Evolutionary conservation across 2,797 vertebrate species (phyloP), one percentile per base, ranked within the genome.

Genomic region (Falco novaeseelandiae): DNA sequence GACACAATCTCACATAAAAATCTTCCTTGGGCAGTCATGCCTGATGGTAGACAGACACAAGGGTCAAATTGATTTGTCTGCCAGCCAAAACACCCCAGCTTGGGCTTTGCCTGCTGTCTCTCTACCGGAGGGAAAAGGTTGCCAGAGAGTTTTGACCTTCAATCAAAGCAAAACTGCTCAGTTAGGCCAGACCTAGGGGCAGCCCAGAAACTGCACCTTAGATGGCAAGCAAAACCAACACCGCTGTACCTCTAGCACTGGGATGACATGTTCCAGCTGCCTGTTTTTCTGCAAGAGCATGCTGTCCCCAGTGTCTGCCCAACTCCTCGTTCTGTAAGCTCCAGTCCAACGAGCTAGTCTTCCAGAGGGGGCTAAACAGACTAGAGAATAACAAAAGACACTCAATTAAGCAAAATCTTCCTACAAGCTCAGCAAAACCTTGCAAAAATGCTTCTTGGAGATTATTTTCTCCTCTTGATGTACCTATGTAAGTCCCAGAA

Each of bases 391-490:
- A 78, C 2, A 42, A 10, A 85, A 91, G 51, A 38, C 26, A 66
- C 30, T 14, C 74, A 90, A 77, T 59, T 85, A 29, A 82, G 84
- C 36, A n/a, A 57, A 77, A 92, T 46, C 49, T 66, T 95, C 78
- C 78, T 90, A 91, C 88, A 25, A 84, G 86, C 87, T 94, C 95
- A 97, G 93, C 86, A 92, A 86, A 94, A 94, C 36, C 46, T 87
- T 21, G 3, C 8, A 14, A 80, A 94, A 61, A 66, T 30, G 74
- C 25, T 93, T 90, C 76, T 69, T 5, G 0, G 3, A 66, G 66
- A 40, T 36, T 44, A 74, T 81, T 63, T 32, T 66, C 59, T 79
- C 32, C 52, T 88, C 90, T 84, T 91, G 74, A 92, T 77, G 80
- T 81, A 48, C 38, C 42, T 44, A 38, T 27, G 48, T 1, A 3